A percentile compares a stretch with the other conserved stretches of the same genome.
phyloP scores from a whole-genome alignment of 2,113 vertebrate species.

The Hassar affinis region DNA sequence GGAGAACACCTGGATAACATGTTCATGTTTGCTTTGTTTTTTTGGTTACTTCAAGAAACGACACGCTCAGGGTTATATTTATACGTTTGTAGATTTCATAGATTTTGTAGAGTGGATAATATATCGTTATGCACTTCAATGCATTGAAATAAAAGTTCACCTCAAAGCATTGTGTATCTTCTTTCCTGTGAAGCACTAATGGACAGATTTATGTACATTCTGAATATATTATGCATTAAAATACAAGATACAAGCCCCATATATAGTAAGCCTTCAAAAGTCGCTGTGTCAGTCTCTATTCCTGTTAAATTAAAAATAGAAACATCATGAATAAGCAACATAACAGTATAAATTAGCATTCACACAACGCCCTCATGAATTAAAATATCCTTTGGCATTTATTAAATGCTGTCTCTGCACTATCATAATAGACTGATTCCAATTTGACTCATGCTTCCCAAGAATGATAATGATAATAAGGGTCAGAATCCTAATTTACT shows the following conservation, averaged over 20 bases:
- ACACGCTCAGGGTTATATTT: not conserved
- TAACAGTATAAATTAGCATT: not conserved
- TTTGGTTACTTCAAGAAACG: not conserved
- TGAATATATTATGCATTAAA: not conserved
- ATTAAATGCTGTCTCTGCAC: slow-evolving; percentile 26
- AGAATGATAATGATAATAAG: slow-evolving; percentile 7
- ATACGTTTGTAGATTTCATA: not conserved
- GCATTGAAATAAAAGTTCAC: not conserved
- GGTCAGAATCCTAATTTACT: slow-evolving; percentile 6
- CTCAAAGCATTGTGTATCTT: not conserved
- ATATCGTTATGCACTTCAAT: not conserved
- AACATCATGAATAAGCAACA: not conserved
- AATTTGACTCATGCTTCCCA: not conserved
- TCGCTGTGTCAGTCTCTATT: not conserved
- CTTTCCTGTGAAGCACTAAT: not conserved
- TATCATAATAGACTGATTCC: not conserved
- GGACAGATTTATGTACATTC: not conserved
- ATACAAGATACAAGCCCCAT: not conserved
- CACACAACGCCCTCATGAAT: not conserved
- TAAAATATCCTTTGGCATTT: slow-evolving; percentile 5
- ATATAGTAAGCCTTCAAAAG: no score
- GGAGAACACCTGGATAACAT: not conserved
- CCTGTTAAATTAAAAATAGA: slow-evolving; percentile 2
- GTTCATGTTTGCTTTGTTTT: not conserved
- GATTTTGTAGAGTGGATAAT: not conserved